Conservation (phyloP, 2,888 invertebrate genomes). For the Diploptera punctata region DNA sequence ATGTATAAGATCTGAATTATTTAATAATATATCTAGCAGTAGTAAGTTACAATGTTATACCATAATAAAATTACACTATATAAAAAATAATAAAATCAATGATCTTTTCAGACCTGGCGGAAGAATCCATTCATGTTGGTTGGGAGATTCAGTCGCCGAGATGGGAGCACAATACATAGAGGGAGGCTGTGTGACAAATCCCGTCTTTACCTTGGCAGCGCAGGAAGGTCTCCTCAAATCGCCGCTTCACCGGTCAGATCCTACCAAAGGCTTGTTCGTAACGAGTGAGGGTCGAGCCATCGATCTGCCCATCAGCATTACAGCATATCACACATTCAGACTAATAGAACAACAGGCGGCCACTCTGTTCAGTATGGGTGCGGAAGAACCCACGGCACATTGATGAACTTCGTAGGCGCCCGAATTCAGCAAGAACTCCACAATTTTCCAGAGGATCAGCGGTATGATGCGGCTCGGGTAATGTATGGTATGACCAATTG, state of each 20-base stretch:
- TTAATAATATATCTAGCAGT: no score
- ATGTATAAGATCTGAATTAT: no score
- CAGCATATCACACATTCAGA: conserved; percentile 69
- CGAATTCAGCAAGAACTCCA: conserved; percentile 39
- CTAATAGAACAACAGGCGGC: conserved; percentile 73
- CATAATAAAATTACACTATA: no score
- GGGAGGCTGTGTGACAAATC: conserved; percentile 74
- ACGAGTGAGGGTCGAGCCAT: conserved; percentile 74
- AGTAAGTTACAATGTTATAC: no score
- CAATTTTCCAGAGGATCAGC: conserved; percentile 36
- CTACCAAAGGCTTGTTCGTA: conserved; percentile 67
- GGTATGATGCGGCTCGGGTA: conserved; percentile 66
- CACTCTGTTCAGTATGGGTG: conserved; percentile 54
- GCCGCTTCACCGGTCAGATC: conserved; percentile 63
- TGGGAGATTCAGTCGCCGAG: conserved; percentile 78
- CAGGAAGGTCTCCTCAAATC: conserved; percentile 69
- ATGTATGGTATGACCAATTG: conserved; percentile 71
- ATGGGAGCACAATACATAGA: conserved; percentile 78
- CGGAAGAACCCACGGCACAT: conserved; percentile 27
- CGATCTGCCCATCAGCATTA: conserved; percentile 66
- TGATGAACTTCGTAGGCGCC: conserved; percentile 34
- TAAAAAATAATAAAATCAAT: no score
- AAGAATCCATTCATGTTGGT: conserved; percentile 77
- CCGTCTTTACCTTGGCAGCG: conserved; percentile 72
- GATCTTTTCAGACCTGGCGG: conserved; percentile 74